Percentiles rank a stretch among this genome's conserved stretches.
These are phyloP conservation scores for Papilio gigon DNA, from an alignment of 2,888 invertebrate species.

Conservation along the genomic window DNA sequence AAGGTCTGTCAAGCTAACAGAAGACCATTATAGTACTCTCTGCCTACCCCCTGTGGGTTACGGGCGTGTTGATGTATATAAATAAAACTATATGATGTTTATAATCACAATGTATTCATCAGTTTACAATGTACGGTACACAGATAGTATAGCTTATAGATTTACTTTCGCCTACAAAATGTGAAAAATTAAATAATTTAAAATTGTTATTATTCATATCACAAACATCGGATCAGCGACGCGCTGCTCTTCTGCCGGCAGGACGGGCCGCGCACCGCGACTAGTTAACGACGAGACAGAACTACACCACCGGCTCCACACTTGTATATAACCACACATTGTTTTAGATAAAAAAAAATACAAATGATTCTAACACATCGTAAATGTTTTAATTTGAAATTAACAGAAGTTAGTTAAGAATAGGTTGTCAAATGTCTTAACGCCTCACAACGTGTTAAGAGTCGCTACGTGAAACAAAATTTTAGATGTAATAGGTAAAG, in stretches of 20 bases:
- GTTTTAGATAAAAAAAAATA: too few relatives aligned
- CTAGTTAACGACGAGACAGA: neutral
- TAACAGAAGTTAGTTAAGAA: too few relatives aligned
- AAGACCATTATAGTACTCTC: too few relatives aligned
- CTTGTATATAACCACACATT: neutral
- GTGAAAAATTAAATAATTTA: conserved; percentile 83
- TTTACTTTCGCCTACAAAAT: conserved; percentile 76
- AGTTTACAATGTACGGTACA: conserved; percentile 72
- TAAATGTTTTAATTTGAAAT: too few relatives aligned
- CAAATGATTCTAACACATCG: too few relatives aligned
- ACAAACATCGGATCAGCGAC: conserved; percentile 79
- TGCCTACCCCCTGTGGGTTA: neutral
- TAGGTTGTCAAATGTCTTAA: too few relatives aligned
- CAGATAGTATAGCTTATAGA: conserved; percentile 70
- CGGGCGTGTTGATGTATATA: neutral
- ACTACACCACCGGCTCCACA: neutral
- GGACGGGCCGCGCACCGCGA: conserved; percentile 19
- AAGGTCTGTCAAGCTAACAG: too few relatives aligned
- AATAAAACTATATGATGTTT: conserved; percentile 55
- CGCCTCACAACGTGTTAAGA: too few relatives aligned
- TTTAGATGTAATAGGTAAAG: too few relatives aligned
- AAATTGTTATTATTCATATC: conserved; percentile 80
- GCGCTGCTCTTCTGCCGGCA: conserved; percentile 75
- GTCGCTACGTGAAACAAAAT: too few relatives aligned
- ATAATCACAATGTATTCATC: conserved; percentile 77